Evolutionary conservation across 2,113 vertebrate genomes (phyloP).

Genomic region (Odocoileus virginianus): DNA sequence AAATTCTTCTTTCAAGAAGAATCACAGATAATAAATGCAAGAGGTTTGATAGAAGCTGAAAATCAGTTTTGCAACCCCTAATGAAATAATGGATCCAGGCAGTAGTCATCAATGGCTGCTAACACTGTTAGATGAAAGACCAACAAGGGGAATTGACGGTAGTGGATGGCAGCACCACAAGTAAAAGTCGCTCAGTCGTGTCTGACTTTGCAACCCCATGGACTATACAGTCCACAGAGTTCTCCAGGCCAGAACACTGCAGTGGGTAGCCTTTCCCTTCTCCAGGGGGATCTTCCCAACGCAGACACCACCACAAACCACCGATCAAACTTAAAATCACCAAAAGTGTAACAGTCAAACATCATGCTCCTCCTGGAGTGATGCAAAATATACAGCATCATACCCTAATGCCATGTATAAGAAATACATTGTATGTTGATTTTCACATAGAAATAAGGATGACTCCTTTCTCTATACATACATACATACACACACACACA

Average conservation of each 20-base stretch:
- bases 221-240: fast-evolving
- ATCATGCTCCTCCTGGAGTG: not conserved
- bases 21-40: not conserved
- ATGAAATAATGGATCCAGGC: constrained; percentile 5
- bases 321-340: not conserved
- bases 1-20: constrained; percentile 13
- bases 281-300: not conserved
- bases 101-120: not conserved
- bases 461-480: not conserved
- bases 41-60: not conserved
- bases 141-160: not conserved
- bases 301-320: not conserved
- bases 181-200: not conserved
- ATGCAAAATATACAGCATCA: not conserved
- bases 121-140: not conserved
- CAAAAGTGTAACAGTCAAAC: not conserved
- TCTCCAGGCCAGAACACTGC: not conserved
- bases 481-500: too few relatives aligned
- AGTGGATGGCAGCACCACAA: not conserved
- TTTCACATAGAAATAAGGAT: not conserved
- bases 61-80: not conserved
- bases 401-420: not conserved
- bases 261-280: not conserved
- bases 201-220: not conserved
- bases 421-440: not conserved